A percentile compares a stretch with the other conserved stretches of the same genome.
Conservation (phyloP, 2,797 vertebrate genomes). For the Jordanella pulchra region DNA sequence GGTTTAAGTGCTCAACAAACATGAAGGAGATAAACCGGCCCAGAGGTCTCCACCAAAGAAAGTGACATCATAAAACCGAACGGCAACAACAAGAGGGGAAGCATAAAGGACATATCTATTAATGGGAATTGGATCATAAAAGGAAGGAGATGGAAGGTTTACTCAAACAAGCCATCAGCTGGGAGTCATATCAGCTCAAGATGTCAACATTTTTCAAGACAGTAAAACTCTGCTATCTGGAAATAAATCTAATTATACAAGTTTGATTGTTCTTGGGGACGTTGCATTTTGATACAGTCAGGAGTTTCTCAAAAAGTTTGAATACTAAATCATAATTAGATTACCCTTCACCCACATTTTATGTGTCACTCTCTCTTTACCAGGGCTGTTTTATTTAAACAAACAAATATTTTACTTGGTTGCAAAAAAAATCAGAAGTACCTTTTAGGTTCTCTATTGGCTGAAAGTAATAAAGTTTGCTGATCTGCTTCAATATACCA, state of each 20-base stretch:
- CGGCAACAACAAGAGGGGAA: conserved; percentile 74
- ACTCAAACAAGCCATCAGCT: conserved; percentile 38
- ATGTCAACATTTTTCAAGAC: conserved; percentile 41
- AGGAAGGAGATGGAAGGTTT: conserved; percentile 51
- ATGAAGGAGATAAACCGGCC: conserved; percentile 75
- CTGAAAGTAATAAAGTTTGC: conserved; percentile 11
- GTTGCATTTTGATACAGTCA: too few species aligned
- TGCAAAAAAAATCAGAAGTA: not conserved
- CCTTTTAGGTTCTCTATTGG: conserved; percentile 1
- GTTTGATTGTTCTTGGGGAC: conserved; percentile 14
- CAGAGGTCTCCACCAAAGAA: conserved; percentile 71
- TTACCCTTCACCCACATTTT: too few species aligned
- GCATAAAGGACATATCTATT: conserved; percentile 73
- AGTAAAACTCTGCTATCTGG: conserved; percentile 29
- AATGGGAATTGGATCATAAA: conserved; percentile 65
- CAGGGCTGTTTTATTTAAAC: not conserved
- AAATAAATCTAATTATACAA: conserved; percentile 39
- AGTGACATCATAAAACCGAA: conserved; percentile 81
- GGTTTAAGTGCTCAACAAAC: conserved; percentile 78
- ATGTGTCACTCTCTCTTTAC: not conserved
- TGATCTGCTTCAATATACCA: conserved; percentile 5
- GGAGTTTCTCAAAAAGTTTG: too few species aligned
- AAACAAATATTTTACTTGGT: too few species aligned
- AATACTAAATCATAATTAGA: too few species aligned
- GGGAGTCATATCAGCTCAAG: conserved; percentile 48